Evolutionary conservation across 2,888 invertebrate species (phyloP), one percentile per base, ranked within the genome.

Genomic region (Synanthedon andrenaeformis): DNA sequence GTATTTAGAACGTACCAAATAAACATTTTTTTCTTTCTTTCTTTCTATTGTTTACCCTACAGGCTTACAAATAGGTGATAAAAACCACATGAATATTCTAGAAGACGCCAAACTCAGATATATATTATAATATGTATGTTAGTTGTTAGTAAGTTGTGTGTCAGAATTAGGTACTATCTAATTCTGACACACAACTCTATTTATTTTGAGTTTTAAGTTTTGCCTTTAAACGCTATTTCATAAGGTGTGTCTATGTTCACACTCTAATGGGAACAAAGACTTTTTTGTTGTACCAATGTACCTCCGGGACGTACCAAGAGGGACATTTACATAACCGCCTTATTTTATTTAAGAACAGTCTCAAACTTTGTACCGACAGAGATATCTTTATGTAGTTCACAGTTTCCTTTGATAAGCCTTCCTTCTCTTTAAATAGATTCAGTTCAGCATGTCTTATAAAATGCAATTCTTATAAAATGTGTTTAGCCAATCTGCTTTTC

Each of bases 311-410:
- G 62, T 66, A 66, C 70, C 64, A 49, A 67, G 64, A 61, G 59
- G 60, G 59, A 70, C 66, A 82, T 83, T 83, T 80, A 77, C 81
- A 82, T 83, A 82, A 79, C 79, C 74, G 70, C 74, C 78, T 81
- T 78, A 81, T 74, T 75, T 76, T 72, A 73, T 80, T 79, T 76
- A 74, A 74, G 71, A 76, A 67, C 63, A 66, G 67, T 60, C 64
- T 61, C 71, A 70, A 70, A 74, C 71, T 72, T 68, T 66, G 70
- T 67, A 65, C 66, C 62, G 66, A 70, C 69, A 67, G 61, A 66
- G 67, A 75, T 79, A 76, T 74, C 73, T 78, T 75, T 72, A 78
- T 78, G 71, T 70, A 70, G 70, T 70, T 63, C 63, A 62, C 60
- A 62, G 65, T 69, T 63, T 59, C 59, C 62, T 61, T 58, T 55